These are phyloP conservation scores for Camptogramma bilineatum DNA, from an alignment of 2,888 invertebrate genomes.

Conservation along the genomic window DNA sequence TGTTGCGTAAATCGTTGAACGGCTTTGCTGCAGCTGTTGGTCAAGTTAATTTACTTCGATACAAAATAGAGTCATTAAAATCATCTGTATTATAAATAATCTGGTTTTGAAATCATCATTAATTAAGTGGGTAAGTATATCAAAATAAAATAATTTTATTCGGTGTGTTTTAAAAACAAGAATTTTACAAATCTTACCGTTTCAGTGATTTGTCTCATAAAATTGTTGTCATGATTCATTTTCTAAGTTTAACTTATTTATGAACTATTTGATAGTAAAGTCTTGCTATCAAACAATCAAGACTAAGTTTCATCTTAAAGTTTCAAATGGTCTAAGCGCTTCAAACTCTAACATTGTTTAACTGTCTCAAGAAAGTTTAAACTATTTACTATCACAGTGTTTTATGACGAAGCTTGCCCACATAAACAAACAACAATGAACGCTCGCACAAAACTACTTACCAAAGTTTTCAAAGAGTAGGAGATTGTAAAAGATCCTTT, in stretches of 20 bases:
- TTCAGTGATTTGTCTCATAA: not conserved
- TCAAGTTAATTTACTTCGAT: conserved; percentile 18
- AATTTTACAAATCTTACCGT: not conserved
- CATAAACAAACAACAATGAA: conserved; percentile 24
- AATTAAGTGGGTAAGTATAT: not conserved
- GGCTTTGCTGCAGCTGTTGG: conserved; percentile 21
- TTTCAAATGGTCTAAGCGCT: conserved; percentile 6
- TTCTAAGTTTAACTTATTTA: too few species aligned
- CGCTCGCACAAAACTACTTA: conserved; percentile 1
- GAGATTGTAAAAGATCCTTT: not conserved
- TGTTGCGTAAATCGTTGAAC: conserved; percentile 20
- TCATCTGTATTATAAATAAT: conserved; percentile 20
- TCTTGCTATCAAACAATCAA: too few species aligned
- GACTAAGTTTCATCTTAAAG: not conserved
- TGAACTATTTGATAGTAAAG: too few species aligned
- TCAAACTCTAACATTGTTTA: conserved; percentile 15
- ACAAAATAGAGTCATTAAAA: conserved; percentile 16
- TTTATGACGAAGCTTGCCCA: conserved; percentile 18
- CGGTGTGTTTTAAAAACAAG: not conserved
- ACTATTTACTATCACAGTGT: conserved; percentile 20
- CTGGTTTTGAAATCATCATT: not conserved
- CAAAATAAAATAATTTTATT: conserved; percentile 3
- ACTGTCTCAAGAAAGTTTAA: conserved; percentile 12
- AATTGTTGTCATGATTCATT: too few species aligned
- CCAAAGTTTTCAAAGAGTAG: not conserved